Conservation (phyloP, 2,888 invertebrate genomes). For the Eupithecia exiguata region DNA sequence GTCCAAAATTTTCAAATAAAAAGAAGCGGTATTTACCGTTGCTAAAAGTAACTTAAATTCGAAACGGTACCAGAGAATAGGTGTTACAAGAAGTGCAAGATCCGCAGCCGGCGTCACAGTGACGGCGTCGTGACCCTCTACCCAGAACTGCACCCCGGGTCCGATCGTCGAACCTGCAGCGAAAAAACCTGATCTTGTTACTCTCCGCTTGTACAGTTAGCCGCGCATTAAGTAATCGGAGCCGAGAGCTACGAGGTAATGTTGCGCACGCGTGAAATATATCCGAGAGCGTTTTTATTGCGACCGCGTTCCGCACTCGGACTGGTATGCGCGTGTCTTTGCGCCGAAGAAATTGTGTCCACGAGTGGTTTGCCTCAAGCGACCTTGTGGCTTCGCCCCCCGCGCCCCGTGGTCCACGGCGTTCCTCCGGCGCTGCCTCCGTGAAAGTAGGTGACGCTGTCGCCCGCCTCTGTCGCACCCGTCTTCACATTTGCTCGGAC, state of each 20-base stretch:
- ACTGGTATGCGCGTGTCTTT: constrained; percentile 76
- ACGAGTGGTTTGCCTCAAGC: constrained; percentile 82
- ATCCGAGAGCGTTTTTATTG: constrained; percentile 80
- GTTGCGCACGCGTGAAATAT: constrained; percentile 83
- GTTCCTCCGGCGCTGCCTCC: constrained; percentile 63
- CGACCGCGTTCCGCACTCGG: constrained; percentile 76
- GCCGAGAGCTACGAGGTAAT: constrained; percentile 79
- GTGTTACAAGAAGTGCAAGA: constrained; percentile 19
- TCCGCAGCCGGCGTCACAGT: constrained; percentile 26
- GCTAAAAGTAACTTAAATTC: neutral
- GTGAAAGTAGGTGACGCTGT: constrained; percentile 78
- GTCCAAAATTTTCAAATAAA: neutral
- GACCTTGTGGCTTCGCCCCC: constrained; percentile 73
- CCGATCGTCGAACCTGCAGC: constrained; percentile 74
- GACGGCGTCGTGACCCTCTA: constrained; percentile 43
- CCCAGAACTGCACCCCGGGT: constrained; percentile 58
- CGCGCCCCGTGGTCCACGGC: constrained; percentile 43
- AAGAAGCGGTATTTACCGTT: neutral
- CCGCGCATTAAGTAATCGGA: constrained; percentile 81
- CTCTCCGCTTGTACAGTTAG: constrained; percentile 79
- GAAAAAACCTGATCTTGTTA: constrained; percentile 81
- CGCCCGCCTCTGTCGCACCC: constrained; percentile 55
- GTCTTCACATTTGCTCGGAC: constrained; percentile 57
- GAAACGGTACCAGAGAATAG: constrained; percentile 10
- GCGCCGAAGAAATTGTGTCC: constrained; percentile 78